These are phyloP conservation scores for Dilophus febrilis DNA, from an alignment of 2,888 invertebrate genomes.

Conservation along the genomic window DNA sequence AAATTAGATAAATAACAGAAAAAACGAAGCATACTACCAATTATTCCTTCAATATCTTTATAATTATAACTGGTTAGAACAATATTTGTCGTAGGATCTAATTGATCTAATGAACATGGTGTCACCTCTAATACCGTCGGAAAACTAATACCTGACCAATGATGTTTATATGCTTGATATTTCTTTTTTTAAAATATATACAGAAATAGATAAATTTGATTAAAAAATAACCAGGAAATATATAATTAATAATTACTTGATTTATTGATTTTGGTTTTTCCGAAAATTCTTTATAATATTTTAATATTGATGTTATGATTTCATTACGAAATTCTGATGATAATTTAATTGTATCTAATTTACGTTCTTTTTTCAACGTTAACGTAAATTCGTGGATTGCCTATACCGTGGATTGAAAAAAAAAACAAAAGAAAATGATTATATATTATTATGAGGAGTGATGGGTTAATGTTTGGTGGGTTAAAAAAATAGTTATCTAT, in stretches of 20 bases:
- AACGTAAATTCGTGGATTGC: slow-evolving; percentile 55
- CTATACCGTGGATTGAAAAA: slow-evolving; percentile 18
- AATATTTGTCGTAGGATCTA: slow-evolving; percentile 72
- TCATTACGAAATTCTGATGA: slow-evolving; percentile 89
- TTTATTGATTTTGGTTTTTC: slow-evolving; percentile 64
- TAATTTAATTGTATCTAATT: slow-evolving; percentile 87
- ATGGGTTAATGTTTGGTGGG: no score
- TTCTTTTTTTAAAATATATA: slow-evolving; percentile 39
- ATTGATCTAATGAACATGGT: slow-evolving; percentile 80
- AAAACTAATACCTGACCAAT: slow-evolving; percentile 87
- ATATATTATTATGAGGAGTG: no score
- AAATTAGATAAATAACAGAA: no score
- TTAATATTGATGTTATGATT: slow-evolving; percentile 80
- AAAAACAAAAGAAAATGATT: slow-evolving; percentile 5
- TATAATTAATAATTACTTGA: slow-evolving; percentile 39
- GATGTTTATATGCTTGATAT: slow-evolving; percentile 84
- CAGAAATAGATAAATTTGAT: background rate
- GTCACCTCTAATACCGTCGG: slow-evolving; percentile 82
- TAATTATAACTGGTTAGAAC: slow-evolving; percentile 68
- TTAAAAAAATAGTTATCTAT: no score
- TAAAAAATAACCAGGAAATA: background rate
- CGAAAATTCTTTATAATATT: slow-evolving; percentile 58
- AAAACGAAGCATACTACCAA: no score
- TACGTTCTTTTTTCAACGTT: slow-evolving; percentile 75
- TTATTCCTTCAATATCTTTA: slow-evolving; percentile 69